Percentiles rank a stretch among this genome's conserved stretches.
phyloP scores from a whole-genome alignment of 2,888 invertebrate species.

The Synanthedon formicaeformis region DNA sequence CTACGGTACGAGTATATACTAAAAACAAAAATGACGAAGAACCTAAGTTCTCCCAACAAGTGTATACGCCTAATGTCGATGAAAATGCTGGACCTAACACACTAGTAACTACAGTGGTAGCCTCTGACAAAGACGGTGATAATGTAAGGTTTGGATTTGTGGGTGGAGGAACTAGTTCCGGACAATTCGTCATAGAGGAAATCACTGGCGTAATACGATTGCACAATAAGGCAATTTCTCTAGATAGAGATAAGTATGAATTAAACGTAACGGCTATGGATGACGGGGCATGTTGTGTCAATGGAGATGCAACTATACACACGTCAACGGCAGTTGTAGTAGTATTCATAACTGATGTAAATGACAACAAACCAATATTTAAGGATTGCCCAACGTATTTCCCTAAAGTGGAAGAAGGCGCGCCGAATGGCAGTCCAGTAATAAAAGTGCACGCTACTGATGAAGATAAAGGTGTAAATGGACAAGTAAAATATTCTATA shows the following conservation, averaged over 20 bases:
- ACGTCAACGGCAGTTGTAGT: constrained; percentile 95
- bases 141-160: constrained; percentile 94
- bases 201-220: constrained; percentile 94
- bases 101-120: constrained; percentile 95
- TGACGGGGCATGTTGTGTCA: constrained; percentile 96
- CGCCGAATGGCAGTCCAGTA: constrained; percentile 92
- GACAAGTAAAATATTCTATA: constrained; percentile 96
- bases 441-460: constrained; percentile 95
- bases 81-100: constrained; percentile 96
- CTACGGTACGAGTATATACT: constrained; percentile 95
- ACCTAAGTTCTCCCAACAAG: constrained; percentile 96
- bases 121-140: constrained; percentile 97
- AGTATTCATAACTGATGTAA: constrained; percentile 96
- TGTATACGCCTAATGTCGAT: constrained; percentile 95
- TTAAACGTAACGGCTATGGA: constrained; percentile 97
- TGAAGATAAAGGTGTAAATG: constrained; percentile 95
- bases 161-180: constrained; percentile 89
- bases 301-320: constrained; percentile 88
- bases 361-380: constrained; percentile 96
- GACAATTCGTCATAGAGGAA: constrained; percentile 95
- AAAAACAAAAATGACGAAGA: constrained; percentile 98
- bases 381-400: constrained; percentile 93
- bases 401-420: constrained; percentile 94
- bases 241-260: constrained; percentile 94
- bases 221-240: constrained; percentile 85